Evolutionary conservation across 2,113 vertebrate genomes (phyloP), one percentile per base, ranked within the genome.

Genomic region (Oreotrochilus melanogaster): DNA sequence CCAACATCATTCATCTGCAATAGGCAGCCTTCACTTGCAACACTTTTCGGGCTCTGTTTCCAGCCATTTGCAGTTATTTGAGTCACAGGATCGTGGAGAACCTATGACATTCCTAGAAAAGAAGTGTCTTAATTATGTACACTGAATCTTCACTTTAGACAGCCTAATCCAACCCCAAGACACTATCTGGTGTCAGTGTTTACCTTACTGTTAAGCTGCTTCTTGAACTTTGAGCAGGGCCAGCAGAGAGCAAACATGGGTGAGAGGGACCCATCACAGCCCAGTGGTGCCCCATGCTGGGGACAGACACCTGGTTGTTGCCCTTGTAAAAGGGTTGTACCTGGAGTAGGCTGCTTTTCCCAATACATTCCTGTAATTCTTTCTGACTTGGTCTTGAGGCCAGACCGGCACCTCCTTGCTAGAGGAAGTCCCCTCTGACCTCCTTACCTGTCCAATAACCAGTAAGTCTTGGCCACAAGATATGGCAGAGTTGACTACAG

Each of bases 51-150:
- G 83, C 72, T 51, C 47, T 1, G 11, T 58, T 50, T 71, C 18
- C 72, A 94, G 72, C 31, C 21, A 58, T 48, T 14, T 61, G 73
- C 65, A 81, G 69, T 84, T 92, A 70, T 82, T 95, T 95, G 73
- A 89, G 91, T 73, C 48, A 69, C 81, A 91, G 79, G n/a, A 91
- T 88, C 39, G 39, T 50, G 93, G 31, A 88, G 66, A 89, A 95
- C 89, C 23, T 37, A 70, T 60, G 93, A 86, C 76, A 74, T 45
- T 78, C 60, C 78, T 73, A 79, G 89, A 94, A 96, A 96, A 50
- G 86, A 96, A 76, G 79, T 13, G 33, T 75, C 65, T 86, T 57
- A 75, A 69, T 72, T 58, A 54, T 27, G 24, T 62, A 69, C 7
- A 65, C 47, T 58, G 79, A 94, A 73, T 53, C n/a, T 50, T 88